Base-by-base conservation (phyloP, 2,113 vertebrate species). In the Erpornis zantholeuca region DNA sequence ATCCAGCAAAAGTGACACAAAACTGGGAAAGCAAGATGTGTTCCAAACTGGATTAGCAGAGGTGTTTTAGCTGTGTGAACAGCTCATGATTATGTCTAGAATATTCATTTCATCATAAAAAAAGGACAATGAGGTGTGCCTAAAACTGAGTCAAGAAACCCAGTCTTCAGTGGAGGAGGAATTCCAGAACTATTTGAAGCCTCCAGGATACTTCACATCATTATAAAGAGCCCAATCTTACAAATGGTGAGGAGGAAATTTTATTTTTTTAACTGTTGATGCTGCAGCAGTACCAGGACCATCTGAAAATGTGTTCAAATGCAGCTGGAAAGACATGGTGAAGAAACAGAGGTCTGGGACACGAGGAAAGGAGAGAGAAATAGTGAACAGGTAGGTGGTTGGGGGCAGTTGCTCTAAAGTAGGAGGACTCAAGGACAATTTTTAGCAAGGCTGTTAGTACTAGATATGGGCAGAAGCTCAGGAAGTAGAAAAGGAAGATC, bases 301-400 rank as follows among this genome's bases (percentile, higher is more conserved):
- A 44, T n/a, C 22, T 61, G 15, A 24, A 86, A 57, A 12, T 64
- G 25, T 53, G 9, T 47, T 83, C 50, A 73, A 81, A 91, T 15
- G 6, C 36, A 66, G 16, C 36, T n/a, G 24, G 33, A 84, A 84
- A 95, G 60, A n/a, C 7, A 6, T 44, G 29, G 7, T 73, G 29
- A 61, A 56, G 20, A 86, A 83, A 47, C 6, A 76, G 71, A 71
- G 9, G 6, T 77, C 64, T 73, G 59, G 15, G 15, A 75, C 5
- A 6, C 33, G 4, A 6, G 15, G 28, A 65, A 45, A 89, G 6
- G 6, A 63, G 29, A 65, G 16, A 71, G 14, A 77, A 75, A 29
- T 12, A 49, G 21, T 23, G 13, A 66, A 40, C 7, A 45, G 0
- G 0, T 44, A 12, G 35, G 57, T 8, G 7, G 3, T 15, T 86